These are phyloP conservation scores for Cololabis saira DNA, from an alignment of 2,113 vertebrate genomes.

Conservation along the genomic window DNA sequence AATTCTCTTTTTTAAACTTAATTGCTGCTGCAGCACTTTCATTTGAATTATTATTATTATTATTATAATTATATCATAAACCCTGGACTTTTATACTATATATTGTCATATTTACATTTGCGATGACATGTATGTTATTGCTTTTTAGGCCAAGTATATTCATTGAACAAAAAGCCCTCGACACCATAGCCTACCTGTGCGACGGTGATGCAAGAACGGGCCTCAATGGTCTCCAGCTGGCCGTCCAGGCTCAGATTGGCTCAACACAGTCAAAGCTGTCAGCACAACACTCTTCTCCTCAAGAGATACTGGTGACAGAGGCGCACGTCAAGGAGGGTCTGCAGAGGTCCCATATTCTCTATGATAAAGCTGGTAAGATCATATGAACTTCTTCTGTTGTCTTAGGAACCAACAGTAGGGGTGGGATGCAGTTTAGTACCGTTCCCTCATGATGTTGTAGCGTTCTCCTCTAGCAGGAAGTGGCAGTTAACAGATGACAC, in stretches of 20 bases:
- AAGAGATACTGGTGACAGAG: slow-evolving; percentile 86
- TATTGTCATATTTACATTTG: neutral
- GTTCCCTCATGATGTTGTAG: too few species aligned
- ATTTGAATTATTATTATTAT: too few species aligned
- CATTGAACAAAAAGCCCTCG: slow-evolving; percentile 91
- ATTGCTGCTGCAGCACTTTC: too few species aligned
- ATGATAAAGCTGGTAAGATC: slow-evolving; percentile 92
- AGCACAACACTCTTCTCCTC: slow-evolving; percentile 27
- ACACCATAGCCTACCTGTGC: slow-evolving; percentile 90
- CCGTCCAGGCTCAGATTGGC: slow-evolving; percentile 87
- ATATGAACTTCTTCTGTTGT: neutral
- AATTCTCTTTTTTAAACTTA: too few species aligned
- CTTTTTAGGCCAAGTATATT: slow-evolving; percentile 81
- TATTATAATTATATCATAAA: too few species aligned
- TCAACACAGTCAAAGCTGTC: slow-evolving; percentile 39
- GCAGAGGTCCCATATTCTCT: slow-evolving; percentile 95
- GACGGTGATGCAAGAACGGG: slow-evolving; percentile 93
- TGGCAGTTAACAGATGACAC: too few species aligned
- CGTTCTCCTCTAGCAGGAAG: too few species aligned
- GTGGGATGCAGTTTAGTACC: too few species aligned
- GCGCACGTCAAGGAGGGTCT: slow-evolving; percentile 93
- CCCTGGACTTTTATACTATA: too few species aligned
- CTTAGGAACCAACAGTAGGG: too few species aligned
- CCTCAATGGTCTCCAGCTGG: slow-evolving; percentile 92
- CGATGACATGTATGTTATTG: neutral